A percentile compares a stretch with the other conserved stretches of the same genome.
phyloP scores from a whole-genome alignment of 1,140 invertebrate species.

The Latrodectus geometricus region DNA sequence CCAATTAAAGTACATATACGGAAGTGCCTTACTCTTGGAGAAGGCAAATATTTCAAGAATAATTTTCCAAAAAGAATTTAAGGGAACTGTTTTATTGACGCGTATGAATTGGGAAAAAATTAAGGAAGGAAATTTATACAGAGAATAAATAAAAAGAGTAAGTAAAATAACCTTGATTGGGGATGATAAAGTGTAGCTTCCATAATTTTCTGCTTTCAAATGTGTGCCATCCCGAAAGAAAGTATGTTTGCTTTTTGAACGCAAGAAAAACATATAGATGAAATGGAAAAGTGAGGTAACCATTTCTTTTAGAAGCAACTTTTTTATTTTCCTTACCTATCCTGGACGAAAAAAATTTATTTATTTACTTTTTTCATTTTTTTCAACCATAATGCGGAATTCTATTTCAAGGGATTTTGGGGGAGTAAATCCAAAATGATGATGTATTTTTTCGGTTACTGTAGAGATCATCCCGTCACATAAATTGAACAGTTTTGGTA shows the following conservation, averaged over 20 bases:
- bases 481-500: too few species aligned
- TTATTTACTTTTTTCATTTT: constrained; percentile 8
- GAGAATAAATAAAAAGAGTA: constrained; percentile 27
- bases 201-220: constrained; percentile 52
- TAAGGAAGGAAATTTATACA: constrained; percentile 35
- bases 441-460: neutral
- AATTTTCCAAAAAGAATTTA: constrained; percentile 19
- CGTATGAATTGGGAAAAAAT: constrained; percentile 2
- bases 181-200: constrained; percentile 44
- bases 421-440: constrained; percentile 26
- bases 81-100: constrained; percentile 37
- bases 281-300: constrained; percentile 27
- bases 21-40: constrained; percentile 39
- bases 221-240: constrained; percentile 4
- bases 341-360: constrained; percentile 37
- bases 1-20: constrained; percentile 14
- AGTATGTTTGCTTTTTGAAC: constrained; percentile 32
- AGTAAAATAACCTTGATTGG: constrained; percentile 51
- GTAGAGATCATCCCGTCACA: too few species aligned
- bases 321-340: constrained; percentile 32
- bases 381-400: constrained; percentile 38
- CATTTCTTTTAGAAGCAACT: constrained; percentile 35
- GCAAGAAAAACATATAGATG: constrained; percentile 30
- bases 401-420: constrained; percentile 9
- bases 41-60: constrained; percentile 49